phyloP scores from a whole-genome alignment of 2,113 vertebrate species.

The Martes martes region DNA sequence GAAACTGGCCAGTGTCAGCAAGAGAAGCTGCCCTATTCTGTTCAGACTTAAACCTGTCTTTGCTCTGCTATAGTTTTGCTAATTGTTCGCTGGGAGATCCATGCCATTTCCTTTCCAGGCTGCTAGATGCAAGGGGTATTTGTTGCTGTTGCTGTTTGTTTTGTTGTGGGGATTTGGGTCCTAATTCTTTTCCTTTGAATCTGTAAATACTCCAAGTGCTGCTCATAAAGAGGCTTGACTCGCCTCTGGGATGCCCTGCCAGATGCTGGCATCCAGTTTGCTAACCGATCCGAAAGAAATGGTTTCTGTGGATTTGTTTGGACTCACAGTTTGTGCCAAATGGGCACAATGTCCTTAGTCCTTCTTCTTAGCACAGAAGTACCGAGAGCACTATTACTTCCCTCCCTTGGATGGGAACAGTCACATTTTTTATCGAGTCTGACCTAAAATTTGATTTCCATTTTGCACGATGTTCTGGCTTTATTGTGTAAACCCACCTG shows the following conservation, averaged over 20 bases:
- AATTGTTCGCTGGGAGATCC: not conserved
- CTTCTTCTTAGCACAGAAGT: slow-evolving; percentile 2
- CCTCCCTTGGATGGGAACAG: not conserved
- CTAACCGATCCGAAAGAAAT: not conserved
- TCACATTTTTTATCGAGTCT: slow-evolving; percentile 11
- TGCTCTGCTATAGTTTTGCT: not conserved
- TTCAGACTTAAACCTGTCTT: not conserved
- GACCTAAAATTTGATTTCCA: slow-evolving; percentile 7
- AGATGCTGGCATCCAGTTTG: slow-evolving; percentile 39
- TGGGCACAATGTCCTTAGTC: slow-evolving; percentile 40
- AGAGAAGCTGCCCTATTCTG: not conserved
- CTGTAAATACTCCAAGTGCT: slow-evolving; percentile 51
- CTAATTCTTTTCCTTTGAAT: slow-evolving; percentile 45
- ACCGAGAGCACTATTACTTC: slow-evolving; percentile 38
- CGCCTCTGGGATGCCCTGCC: slow-evolving; percentile 36
- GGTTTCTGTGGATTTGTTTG: slow-evolving; percentile 56
- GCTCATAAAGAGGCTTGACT: slow-evolving; percentile 45
- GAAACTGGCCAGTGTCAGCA: not conserved
- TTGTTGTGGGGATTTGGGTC: slow-evolving; percentile 46
- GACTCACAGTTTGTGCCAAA: not conserved
- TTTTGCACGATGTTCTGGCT: not conserved
- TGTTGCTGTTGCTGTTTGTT: slow-evolving; percentile 5
- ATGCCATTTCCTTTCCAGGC: not conserved
- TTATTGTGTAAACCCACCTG: not conserved
- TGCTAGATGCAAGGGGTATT: not conserved